Conservation (phyloP, 2,888 invertebrate species). For the Euzophera pinguis region DNA sequence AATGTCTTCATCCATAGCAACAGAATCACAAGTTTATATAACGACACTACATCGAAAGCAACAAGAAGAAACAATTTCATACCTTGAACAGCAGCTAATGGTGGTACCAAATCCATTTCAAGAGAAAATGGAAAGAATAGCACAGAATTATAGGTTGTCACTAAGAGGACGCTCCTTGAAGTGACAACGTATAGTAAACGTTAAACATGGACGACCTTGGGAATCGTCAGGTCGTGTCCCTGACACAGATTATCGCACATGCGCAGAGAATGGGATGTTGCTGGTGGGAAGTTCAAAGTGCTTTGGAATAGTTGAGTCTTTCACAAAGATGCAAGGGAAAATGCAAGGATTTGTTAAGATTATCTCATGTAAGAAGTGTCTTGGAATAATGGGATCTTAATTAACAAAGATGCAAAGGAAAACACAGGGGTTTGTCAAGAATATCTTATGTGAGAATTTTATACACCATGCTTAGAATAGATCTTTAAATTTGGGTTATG, state of each 20-base stretch:
- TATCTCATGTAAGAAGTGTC: neutral
- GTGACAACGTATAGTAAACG: conserved; percentile 36
- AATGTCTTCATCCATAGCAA: neutral
- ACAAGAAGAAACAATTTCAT: conserved; percentile 16
- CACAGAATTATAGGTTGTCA: conserved; percentile 20
- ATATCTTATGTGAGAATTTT: too few species aligned
- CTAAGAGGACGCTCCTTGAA: conserved; percentile 25
- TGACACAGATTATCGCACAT: conserved; percentile 65
- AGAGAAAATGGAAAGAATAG: conserved; percentile 9
- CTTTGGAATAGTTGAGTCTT: neutral
- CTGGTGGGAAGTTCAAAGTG: conserved; percentile 26
- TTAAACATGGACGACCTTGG: conserved; percentile 72
- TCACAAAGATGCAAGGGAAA: neutral
- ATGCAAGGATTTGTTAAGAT: neutral
- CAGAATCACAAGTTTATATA: neutral
- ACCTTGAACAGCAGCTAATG: conserved; percentile 46
- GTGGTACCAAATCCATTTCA: conserved; percentile 51
- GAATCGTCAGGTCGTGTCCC: conserved; percentile 52
- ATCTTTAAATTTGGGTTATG: too few species aligned
- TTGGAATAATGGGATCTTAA: too few species aligned
- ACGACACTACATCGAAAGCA: neutral
- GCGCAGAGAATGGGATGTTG: conserved; percentile 35
- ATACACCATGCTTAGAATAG: too few species aligned
- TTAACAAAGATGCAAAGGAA: too few species aligned
- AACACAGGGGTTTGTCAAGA: too few species aligned